phyloP scores from a whole-genome alignment of 2,888 invertebrate genomes.

The Melanchra persicariae region DNA sequence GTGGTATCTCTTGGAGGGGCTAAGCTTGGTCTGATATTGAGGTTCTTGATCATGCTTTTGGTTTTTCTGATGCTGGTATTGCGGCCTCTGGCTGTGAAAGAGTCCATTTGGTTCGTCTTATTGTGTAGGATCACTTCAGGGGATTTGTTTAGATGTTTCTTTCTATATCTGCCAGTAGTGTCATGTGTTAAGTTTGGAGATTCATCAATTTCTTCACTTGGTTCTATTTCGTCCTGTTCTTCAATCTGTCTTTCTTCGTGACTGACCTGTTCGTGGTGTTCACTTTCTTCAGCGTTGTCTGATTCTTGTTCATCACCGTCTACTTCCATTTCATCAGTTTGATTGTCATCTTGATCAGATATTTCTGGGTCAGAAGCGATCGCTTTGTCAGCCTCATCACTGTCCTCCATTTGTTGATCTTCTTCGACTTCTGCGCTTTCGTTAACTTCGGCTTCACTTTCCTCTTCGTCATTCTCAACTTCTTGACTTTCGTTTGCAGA shows the following conservation, averaged over 20 bases:
- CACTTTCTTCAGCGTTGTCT: conserved; percentile 23
- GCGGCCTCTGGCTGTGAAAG: conserved; percentile 72
- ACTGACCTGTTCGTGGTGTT: conserved; percentile 24
- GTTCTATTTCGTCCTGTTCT: conserved; percentile 41
- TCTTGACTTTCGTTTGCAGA: conserved; percentile 37
- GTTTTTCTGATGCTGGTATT: conserved; percentile 77
- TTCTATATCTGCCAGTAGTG: conserved; percentile 74
- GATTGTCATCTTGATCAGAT: conserved; percentile 52
- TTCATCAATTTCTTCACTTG: conserved; percentile 58
- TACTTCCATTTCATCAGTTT: conserved; percentile 53
- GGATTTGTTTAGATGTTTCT: conserved; percentile 68
- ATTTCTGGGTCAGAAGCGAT: conserved; percentile 52
- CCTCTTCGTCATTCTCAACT: conserved; percentile 36
- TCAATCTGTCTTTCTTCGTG: conserved; percentile 19
- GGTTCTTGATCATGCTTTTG: conserved; percentile 72
- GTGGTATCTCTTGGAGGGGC: conserved; percentile 75
- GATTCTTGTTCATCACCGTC: conserved; percentile 47
- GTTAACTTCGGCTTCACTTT: conserved; percentile 35
- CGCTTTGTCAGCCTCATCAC: conserved; percentile 48
- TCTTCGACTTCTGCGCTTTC: conserved; percentile 52
- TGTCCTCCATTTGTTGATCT: conserved; percentile 54
- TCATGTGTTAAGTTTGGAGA: conserved; percentile 72
- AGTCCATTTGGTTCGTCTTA: conserved; percentile 69
- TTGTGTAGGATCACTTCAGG: conserved; percentile 79
- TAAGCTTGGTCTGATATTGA: conserved; percentile 72